phyloP scores from a whole-genome alignment of 2,797 vertebrate species.

The Danio tinwini region DNA sequence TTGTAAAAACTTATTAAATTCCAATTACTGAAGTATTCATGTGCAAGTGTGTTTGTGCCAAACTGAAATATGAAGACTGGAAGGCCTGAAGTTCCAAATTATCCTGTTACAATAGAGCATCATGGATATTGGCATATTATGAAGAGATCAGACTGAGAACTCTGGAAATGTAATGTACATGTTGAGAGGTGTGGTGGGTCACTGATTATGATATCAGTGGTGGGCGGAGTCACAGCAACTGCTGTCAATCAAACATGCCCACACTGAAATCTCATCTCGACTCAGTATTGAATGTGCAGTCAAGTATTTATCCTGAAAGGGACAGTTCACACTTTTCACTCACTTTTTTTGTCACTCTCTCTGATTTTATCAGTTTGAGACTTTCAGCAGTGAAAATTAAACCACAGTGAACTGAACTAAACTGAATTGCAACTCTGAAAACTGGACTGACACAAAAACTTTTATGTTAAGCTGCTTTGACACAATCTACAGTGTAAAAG shows the following conservation, averaged over 20 bases:
- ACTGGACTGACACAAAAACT: too few species aligned
- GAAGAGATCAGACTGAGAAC: constrained; percentile 17
- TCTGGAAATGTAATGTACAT: constrained; percentile 15
- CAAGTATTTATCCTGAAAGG: neutral
- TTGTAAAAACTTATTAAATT: constrained; percentile 64
- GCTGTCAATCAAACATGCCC: constrained; percentile 36
- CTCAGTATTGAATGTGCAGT: too few species aligned
- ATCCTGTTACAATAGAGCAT: constrained; percentile 40
- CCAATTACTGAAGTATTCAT: constrained; percentile 58
- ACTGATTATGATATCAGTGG: constrained; percentile 25
- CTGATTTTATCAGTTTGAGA: too few species aligned
- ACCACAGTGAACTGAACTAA: too few species aligned
- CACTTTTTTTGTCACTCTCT: neutral
- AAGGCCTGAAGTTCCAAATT: constrained; percentile 49
- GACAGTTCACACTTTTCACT: too few species aligned
- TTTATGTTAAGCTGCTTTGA: too few species aligned
- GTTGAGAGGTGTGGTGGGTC: constrained; percentile 15
- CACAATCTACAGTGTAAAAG: too few species aligned
- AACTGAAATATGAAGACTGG: constrained; percentile 50
- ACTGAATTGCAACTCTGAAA: too few species aligned
- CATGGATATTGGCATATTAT: constrained; percentile 27
- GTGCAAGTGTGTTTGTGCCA: constrained; percentile 30
- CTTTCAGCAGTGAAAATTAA: too few species aligned
- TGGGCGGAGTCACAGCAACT: constrained; percentile 27
- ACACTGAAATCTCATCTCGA: neutral